These are phyloP conservation scores for Chlorops oryzae DNA, from an alignment of 1,140 invertebrate genomes.

Conservation along the genomic window DNA sequence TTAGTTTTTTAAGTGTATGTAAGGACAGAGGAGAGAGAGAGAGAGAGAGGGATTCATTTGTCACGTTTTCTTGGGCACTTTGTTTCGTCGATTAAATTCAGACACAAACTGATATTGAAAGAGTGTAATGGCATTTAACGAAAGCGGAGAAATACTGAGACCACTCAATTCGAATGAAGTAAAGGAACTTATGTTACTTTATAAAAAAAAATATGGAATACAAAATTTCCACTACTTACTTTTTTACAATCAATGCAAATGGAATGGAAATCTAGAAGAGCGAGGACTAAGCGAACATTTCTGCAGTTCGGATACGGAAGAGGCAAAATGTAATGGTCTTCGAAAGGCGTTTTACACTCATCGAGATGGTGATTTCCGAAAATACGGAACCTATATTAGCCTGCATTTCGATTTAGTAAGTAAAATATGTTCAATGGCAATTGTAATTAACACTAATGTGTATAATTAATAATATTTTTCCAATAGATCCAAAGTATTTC, in stretches of 20 bases:
- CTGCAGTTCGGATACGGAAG: conserved; percentile 8
- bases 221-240: conserved; percentile 34
- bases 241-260: conserved; percentile 37
- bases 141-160: conserved; percentile 31
- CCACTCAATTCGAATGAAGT: conserved; percentile 28
- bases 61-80: too few species aligned
- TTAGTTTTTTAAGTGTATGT: too few species aligned
- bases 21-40: too few species aligned
- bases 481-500: conserved; percentile 32
- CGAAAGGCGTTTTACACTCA: conserved; percentile 36
- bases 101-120: too few species aligned
- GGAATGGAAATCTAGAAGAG: conserved; percentile 29
- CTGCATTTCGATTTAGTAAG: conserved; percentile 30
- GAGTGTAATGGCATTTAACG: too few species aligned
- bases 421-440: too few species aligned
- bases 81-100: too few species aligned
- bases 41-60: too few species aligned
- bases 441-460: not conserved
- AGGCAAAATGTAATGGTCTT: conserved; percentile 22
- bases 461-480: not conserved
- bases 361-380: conserved; percentile 24
- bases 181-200: conserved; percentile 31
- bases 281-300: too few species aligned
- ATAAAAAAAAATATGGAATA: conserved; percentile 22
- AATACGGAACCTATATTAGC: conserved; percentile 35